Evolutionary conservation across 2,888 invertebrate genomes (phyloP).

Genomic region (Diogma glabrata): DNA sequence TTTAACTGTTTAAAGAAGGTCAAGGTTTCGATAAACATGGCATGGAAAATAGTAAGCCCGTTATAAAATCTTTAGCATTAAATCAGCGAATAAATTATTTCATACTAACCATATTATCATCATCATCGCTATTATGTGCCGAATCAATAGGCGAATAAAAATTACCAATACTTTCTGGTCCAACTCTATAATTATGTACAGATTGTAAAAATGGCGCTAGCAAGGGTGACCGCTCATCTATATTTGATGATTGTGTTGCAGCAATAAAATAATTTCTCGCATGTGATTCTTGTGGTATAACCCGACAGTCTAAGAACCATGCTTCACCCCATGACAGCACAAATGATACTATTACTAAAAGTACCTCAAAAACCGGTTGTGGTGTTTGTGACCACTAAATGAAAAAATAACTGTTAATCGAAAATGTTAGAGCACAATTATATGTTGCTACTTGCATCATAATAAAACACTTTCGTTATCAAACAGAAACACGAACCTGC

Average conservation of each 20-base stretch:
- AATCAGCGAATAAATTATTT: no score
- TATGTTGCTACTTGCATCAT: conserved; percentile 57
- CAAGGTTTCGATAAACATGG: no score
- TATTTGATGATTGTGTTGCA: background rate
- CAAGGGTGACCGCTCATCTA: conserved; percentile 28
- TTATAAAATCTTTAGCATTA: no score
- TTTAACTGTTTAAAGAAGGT: no score
- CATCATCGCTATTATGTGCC: conserved; percentile 32
- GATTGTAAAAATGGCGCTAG: conserved; percentile 31
- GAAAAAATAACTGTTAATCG: conserved; percentile 12
- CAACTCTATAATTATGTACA: conserved; percentile 21
- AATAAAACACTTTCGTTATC: conserved; percentile 81
- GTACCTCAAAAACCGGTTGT: conserved; percentile 56
- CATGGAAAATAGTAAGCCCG: no score
- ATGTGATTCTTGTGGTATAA: conserved; percentile 73
- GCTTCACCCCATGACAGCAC: conserved; percentile 85
- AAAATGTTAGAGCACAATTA: conserved; percentile 16
- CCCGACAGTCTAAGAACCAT: conserved; percentile 88
- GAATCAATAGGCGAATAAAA: conserved; percentile 37
- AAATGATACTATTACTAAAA: conserved; percentile 65
- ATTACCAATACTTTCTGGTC: conserved; percentile 29
- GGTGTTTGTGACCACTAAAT: conserved; percentile 52
- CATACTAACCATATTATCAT: conserved; percentile 29
- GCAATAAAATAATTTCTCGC: conserved; percentile 34
- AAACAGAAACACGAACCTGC: conserved; percentile 71